Conservation (phyloP, 2,113 vertebrate species). For the Micronisus gabar region DNA sequence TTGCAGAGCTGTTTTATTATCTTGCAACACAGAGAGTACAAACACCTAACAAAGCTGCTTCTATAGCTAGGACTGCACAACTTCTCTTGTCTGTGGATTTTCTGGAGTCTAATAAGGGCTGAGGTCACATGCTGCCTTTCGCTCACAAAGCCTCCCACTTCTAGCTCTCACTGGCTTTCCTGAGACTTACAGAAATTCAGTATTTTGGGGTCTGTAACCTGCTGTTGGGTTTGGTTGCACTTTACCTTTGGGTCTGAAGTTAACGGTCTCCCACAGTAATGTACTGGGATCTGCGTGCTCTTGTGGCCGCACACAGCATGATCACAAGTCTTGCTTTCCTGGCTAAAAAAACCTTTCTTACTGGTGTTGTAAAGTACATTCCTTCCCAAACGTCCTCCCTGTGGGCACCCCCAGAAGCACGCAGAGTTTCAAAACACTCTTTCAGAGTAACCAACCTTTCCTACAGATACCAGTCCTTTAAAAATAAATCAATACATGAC, state of each 20-base stretch:
- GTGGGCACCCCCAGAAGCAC: not conserved
- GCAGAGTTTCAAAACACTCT: not conserved
- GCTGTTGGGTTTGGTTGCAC: not conserved
- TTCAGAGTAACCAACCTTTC: not conserved
- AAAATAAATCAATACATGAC: not conserved
- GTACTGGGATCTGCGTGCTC: not conserved
- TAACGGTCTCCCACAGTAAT: rapidly evolving
- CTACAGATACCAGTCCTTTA: not conserved
- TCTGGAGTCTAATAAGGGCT: not conserved
- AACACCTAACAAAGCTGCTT: not conserved
- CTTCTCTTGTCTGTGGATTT: not conserved
- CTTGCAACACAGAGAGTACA: not conserved
- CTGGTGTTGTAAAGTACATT: not conserved
- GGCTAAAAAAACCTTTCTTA: not conserved
- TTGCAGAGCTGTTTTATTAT: not conserved
- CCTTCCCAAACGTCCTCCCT: not conserved
- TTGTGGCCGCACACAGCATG: not conserved
- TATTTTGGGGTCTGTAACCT: not conserved
- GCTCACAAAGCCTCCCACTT: not conserved
- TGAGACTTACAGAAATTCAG: not conserved
- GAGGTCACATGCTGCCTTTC: not conserved
- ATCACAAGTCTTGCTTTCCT: not conserved
- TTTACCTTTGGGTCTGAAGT: not conserved
- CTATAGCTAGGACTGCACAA: not conserved
- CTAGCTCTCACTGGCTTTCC: not conserved